These are phyloP conservation scores for Syrrhaptes paradoxus DNA, from an alignment of 2,113 vertebrate species.

Conservation along the genomic window DNA sequence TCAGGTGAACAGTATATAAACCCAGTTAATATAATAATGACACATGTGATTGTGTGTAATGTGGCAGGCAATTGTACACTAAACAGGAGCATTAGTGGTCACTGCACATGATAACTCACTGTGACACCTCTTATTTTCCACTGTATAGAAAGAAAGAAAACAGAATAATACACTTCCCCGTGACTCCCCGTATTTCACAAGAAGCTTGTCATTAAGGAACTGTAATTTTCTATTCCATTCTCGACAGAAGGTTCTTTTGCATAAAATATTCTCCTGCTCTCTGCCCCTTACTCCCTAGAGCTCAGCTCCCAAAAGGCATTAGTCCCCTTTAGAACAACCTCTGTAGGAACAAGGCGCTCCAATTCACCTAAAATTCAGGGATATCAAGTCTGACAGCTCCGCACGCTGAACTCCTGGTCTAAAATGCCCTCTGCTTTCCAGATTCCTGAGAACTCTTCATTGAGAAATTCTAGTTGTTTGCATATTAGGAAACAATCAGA, in stretches of 20 bases:
- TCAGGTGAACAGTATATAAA: slow-evolving; percentile 46
- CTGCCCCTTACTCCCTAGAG: slow-evolving; percentile 33
- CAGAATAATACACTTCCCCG: slow-evolving; percentile 15
- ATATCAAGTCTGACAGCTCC: slow-evolving; percentile 36
- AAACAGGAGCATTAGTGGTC: slow-evolving; percentile 46
- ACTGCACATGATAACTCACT: slow-evolving; percentile 69
- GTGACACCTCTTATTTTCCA: slow-evolving; percentile 64
- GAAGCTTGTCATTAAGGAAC: slow-evolving; percentile 33
- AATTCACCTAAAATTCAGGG: slow-evolving; percentile 44
- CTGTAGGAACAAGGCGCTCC: neutral
- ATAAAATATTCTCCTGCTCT: slow-evolving; percentile 58
- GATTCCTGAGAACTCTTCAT: neutral
- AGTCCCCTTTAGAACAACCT: slow-evolving; percentile 38
- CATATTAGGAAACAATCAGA: neutral
- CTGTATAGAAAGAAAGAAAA: slow-evolving; percentile 47
- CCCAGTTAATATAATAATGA: slow-evolving; percentile 33
- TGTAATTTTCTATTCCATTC: slow-evolving; percentile 53
- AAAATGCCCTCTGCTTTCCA: slow-evolving; percentile 36
- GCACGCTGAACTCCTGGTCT: neutral
- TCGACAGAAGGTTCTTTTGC: slow-evolving; percentile 40
- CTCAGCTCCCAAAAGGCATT: slow-evolving; percentile 9
- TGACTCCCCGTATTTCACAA: slow-evolving; percentile 59
- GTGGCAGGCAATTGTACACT: slow-evolving; percentile 50
- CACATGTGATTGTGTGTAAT: slow-evolving; percentile 36
- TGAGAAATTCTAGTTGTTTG: neutral